These are phyloP conservation scores for Heterotilapia buettikoferi DNA, from an alignment of 2,113 vertebrate genomes.

Conservation along the genomic window DNA sequence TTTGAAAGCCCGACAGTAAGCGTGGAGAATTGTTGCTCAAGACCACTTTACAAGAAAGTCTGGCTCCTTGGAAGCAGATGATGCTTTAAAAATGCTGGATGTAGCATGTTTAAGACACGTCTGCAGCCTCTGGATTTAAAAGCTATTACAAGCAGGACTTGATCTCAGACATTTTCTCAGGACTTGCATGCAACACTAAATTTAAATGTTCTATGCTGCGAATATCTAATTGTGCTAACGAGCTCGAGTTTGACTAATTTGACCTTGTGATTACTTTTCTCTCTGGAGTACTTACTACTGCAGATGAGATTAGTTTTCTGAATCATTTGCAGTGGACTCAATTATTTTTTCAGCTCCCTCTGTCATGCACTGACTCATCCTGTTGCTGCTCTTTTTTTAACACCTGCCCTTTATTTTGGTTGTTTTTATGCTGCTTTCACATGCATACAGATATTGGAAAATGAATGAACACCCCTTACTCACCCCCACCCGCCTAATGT, in stretches of 20 bases:
- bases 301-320: not conserved
- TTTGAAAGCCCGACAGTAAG: not conserved
- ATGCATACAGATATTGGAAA: not conserved
- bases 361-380: constrained; percentile 19
- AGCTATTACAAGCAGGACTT: not conserved
- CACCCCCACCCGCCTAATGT: not conserved
- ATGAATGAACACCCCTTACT: not conserved
- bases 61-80: not conserved
- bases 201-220: not conserved
- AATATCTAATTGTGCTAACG: not conserved
- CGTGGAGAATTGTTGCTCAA: not conserved
- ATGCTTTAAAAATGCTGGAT: not conserved
- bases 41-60: not conserved
- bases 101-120: not conserved
- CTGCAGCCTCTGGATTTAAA: not conserved
- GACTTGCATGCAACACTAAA: not conserved
- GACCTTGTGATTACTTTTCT: not conserved
- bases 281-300: not conserved
- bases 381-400: not conserved
- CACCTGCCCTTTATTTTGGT: not conserved
- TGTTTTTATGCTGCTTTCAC: not conserved
- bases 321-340: constrained; percentile 4
- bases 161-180: not conserved
- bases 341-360: not conserved
- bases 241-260: constrained; percentile 13